These are phyloP conservation scores for Neogobius melanostomus DNA, from an alignment of 2,113 vertebrate species.

Conservation along the genomic window DNA sequence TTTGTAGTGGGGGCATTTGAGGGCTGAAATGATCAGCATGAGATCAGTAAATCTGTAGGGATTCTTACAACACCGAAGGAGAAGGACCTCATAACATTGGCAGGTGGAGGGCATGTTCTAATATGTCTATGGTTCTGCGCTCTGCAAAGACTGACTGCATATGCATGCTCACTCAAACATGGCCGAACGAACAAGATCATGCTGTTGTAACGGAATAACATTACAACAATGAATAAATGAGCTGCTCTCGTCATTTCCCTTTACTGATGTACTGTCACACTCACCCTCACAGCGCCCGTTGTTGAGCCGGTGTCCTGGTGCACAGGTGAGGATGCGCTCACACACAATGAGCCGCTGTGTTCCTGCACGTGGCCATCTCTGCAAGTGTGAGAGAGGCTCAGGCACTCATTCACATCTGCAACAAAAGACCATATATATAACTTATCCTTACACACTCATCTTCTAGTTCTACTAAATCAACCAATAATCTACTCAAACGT, in stretches of 20 bases:
- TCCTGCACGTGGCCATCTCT: slow-evolving; percentile 82
- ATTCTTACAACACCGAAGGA: no score
- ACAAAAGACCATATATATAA: slow-evolving; percentile 15
- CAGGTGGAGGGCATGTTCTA: neutral
- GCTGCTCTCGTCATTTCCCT: no score
- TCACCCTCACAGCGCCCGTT: slow-evolving; percentile 85
- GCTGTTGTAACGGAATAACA: no score
- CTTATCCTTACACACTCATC: neutral
- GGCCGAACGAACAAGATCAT: no score
- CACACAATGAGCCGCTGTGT: slow-evolving; percentile 86
- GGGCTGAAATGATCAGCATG: no score
- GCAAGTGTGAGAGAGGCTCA: slow-evolving; percentile 83
- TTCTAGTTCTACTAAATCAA: neutral
- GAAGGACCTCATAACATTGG: neutral
- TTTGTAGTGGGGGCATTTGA: no score
- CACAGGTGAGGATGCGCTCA: slow-evolving; percentile 80
- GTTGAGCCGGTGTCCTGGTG: slow-evolving; percentile 77
- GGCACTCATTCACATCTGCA: slow-evolving; percentile 91
- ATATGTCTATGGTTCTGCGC: no score
- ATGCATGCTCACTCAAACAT: neutral
- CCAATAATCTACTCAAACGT: neutral
- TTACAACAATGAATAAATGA: no score
- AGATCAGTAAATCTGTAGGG: no score
- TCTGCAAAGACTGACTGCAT: no score
- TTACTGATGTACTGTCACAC: slow-evolving; percentile 13